phyloP scores from a whole-genome alignment of 2,888 invertebrate genomes.

The Drosophila lutescens region DNA sequence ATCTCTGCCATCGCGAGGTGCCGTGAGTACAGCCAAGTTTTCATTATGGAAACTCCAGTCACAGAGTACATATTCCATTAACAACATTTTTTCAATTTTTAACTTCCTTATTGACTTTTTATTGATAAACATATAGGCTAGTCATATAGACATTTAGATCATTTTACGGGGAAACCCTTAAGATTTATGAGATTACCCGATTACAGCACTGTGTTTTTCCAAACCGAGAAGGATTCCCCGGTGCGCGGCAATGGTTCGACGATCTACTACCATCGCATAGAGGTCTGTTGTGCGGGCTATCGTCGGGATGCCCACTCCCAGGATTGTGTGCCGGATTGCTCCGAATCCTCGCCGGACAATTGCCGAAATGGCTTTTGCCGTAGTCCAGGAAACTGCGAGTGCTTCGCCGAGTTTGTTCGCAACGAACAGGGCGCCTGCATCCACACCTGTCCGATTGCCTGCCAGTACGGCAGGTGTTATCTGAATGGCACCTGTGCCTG shows the following conservation, averaged over 20 bases:
- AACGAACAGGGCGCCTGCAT: constrained; percentile 85
- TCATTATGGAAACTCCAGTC: background rate
- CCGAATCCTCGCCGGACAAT: constrained; percentile 79
- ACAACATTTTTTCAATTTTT: too few relatives aligned
- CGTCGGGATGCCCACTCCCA: constrained; percentile 86
- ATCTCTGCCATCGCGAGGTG: constrained; percentile 74
- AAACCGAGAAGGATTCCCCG: constrained; percentile 64
- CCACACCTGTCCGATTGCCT: constrained; percentile 89
- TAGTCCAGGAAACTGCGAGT: constrained; percentile 81
- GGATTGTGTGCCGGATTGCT: constrained; percentile 84
- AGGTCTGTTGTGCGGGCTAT: constrained; percentile 90
- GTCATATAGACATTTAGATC: too few relatives aligned
- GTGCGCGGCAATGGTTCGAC: constrained; percentile 84
- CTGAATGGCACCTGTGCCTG: constrained; percentile 88
- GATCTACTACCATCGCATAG: constrained; percentile 86
- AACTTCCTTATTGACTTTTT: too few relatives aligned
- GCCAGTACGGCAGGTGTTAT: constrained; percentile 88
- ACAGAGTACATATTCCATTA: too few relatives aligned
- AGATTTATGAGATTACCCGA: constrained; percentile 5
- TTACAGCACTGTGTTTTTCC: constrained; percentile 77
- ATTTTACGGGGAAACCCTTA: background rate
- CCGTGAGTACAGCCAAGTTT: constrained; percentile 73
- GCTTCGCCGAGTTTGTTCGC: constrained; percentile 80
- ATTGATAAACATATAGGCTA: too few relatives aligned
- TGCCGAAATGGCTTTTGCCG: constrained; percentile 85